Percentiles rank a stretch among this genome's conserved stretches.
phyloP scores from a whole-genome alignment of 2,113 vertebrate species.

The Myotis yumanensis region DNA sequence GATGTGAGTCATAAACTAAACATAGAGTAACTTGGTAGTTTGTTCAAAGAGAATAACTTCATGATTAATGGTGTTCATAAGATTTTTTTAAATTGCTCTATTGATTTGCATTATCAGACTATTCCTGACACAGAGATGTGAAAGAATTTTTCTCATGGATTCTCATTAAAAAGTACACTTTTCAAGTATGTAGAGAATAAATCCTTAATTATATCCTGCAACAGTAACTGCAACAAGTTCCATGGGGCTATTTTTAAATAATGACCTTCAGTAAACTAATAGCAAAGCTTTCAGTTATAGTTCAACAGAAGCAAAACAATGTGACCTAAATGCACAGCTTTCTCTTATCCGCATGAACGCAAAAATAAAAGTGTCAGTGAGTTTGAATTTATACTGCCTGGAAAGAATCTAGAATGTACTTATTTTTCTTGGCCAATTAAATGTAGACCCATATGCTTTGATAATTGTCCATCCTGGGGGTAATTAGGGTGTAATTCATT shows the following conservation, averaged over 20 bases:
- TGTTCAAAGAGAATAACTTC: neutral
- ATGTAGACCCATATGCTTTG: neutral
- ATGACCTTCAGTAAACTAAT: neutral
- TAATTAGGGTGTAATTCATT: neutral
- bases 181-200: neutral
- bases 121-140: conserved; percentile 7
- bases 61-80: neutral
- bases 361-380: neutral
- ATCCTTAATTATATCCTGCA: neutral
- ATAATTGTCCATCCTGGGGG: neutral
- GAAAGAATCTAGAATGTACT: neutral
- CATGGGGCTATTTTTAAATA: conserved; percentile 6
- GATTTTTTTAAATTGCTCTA: neutral
- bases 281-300: conserved; percentile 5
- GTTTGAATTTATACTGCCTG: neutral
- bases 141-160: neutral
- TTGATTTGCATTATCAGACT: neutral
- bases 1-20: neutral
- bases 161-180: conserved; percentile 5
- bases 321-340: neutral
- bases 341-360: neutral
- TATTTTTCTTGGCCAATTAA: neutral
- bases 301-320: conserved; percentile 46
- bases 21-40: neutral
- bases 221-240: conserved; percentile 3